Conservation (phyloP, 2,888 invertebrate species). For the Arctia plantaginis region DNA sequence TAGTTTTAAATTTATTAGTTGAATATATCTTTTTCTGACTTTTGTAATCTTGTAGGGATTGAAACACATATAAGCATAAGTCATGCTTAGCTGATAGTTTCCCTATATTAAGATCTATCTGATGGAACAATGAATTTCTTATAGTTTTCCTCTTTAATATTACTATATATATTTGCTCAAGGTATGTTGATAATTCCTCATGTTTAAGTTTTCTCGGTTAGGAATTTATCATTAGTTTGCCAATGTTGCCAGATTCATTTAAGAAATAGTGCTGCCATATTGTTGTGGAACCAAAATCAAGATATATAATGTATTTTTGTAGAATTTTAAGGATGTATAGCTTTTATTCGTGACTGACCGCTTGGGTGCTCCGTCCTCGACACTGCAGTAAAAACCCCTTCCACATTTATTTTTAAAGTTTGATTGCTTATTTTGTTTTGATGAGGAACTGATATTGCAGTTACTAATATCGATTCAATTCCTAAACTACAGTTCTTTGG, state of each 20-base stretch:
- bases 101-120: constrained; percentile 66
- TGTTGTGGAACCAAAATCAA: constrained; percentile 34
- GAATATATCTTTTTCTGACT: constrained; percentile 56
- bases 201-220: constrained; percentile 56
- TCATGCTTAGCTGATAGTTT: constrained; percentile 58
- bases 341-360: constrained; percentile 18
- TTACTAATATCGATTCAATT: neutral
- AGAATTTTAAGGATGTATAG: constrained; percentile 44
- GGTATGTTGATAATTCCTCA: constrained; percentile 67
- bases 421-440: neutral
- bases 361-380: constrained; percentile 17
- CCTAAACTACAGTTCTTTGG: neutral
- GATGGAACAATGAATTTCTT: constrained; percentile 76
- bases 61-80: constrained; percentile 58
- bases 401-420: neutral
- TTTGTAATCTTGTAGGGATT: constrained; percentile 58
- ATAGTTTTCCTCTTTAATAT: constrained; percentile 50
- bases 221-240: constrained; percentile 47
- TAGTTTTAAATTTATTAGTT: constrained; percentile 65
- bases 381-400: neutral
- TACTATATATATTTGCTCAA: constrained; percentile 70
- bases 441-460: neutral
- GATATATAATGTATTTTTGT: constrained; percentile 52
- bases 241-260: constrained; percentile 53
- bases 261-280: constrained; percentile 54